Base-by-base conservation (phyloP, 2,888 invertebrate genomes). In the Eilema caniola region DNA sequence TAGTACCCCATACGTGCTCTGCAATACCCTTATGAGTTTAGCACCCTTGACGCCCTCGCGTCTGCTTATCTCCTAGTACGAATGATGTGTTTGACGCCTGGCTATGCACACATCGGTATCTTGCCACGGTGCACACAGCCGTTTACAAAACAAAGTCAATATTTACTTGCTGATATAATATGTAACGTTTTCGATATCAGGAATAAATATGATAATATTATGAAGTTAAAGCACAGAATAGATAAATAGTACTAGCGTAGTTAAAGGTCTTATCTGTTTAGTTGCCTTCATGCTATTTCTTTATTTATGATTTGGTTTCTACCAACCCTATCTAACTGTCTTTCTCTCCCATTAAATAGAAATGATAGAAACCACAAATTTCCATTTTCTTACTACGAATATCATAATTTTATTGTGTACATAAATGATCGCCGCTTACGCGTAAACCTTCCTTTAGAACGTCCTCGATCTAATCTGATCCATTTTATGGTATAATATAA, bases 21-120 rank as follows among this genome's bases (percentile, higher is more conserved):
- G 65, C 71, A 73, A 82, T 85, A 80, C 70, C 69, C 60, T 65
- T 33, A 57, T 33, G 62, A 70, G 84, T 81, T 85, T 75, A 79
- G 60, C 67, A 64, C 56, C 74, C 73, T 74, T 71, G 76, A 76
- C 79, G 78, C 76, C 73, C 70, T 72, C 64, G 69, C 74, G 78
- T 62, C 59, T 53, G 31, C 81, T 81, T 81, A 83, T 83, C 77
- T 74, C 73, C 75, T 76, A 74, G 76, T 77, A 74, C 74, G 80
- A 80, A 74, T 76, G 67, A 76, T 71, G 37, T 68, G 68, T 71
- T 65, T 65, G 67, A 65, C 20, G 68, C 65, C 24, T 53, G 56
- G 33, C 56, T 72, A 37, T 66, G 53, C 53, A 70, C 66, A 69
- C 62, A 62, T 31, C 41, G 65, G 12, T 74, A 71, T 71, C 70